Evolutionary conservation across 1,140 invertebrate species (phyloP), one percentile per base, ranked within the genome.

Genomic region (Aphaenogaster ashmeadi): DNA sequence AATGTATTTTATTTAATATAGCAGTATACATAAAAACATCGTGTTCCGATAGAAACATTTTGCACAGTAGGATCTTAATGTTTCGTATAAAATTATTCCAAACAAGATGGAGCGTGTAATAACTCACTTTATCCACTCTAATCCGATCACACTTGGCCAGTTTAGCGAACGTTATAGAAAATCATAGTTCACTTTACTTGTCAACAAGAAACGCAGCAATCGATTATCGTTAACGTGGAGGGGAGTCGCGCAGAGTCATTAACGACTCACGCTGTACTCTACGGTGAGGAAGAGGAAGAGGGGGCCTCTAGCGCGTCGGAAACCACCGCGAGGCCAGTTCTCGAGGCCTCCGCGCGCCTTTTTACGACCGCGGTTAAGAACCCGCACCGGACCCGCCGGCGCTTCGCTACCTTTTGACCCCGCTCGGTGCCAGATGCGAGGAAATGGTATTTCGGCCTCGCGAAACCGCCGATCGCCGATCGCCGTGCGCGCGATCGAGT

Each of bases 291-390:
- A 47, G 15, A 66, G 56, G 7, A 33, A 62, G 52, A 27, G 47
- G n/a, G 33, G 27, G n/a, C 18, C 38, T 50, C 9, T 47, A 84
- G 44, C 72, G 47, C 44, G 56, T 78, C 83, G 88, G 89, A 89
- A 89, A 90, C 71, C 88, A 90, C 89, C 88, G 88, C 41, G 60
- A 87, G 89, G 88, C 87, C 88, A 87, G 86, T 72, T 90, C 88
- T 66, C 64, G 69, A 89, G 27, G 88, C 75, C 72, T 80, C 66
- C 36, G 47, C 64, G 44, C 71, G 47, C 27, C 62, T 86, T 86
- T 86, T 86, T 79, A 79, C 75, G 75, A 74, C 69, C 67, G 80
- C 80, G 80, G 80, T 75, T 84, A 84, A 75, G 80, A 84, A 75
- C 67, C 67, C 38, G 67, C 79, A 72, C 67, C 67, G 69, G 80